Conservation (phyloP, 2,113 vertebrate species). For the Phalacrocorax pelagicus region DNA sequence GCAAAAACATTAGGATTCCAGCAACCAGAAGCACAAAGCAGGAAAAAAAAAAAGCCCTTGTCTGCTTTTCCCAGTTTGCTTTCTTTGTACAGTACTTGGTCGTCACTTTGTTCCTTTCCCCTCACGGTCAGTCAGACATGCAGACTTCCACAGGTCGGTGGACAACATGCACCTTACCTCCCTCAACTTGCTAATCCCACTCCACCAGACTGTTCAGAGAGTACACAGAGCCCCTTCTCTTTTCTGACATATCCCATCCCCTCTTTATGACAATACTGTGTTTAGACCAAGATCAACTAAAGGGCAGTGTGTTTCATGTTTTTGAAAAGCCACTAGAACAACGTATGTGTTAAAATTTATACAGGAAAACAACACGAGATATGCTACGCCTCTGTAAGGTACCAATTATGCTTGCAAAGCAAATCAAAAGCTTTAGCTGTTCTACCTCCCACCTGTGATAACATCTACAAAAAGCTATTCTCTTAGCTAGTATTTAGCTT, state of each 20-base stretch:
- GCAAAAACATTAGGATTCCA: conserved; percentile 13
- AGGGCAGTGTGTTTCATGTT: not conserved
- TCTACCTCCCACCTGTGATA: not conserved
- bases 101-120: not conserved
- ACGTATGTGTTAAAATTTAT: not conserved
- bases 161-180: not conserved
- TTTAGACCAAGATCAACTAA: accelerated
- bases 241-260: not conserved
- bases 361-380: not conserved
- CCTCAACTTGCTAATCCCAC: not conserved
- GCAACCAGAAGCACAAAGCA: not conserved
- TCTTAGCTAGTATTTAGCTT: not conserved
- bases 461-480: not conserved
- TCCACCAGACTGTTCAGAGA: not conserved
- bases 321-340: not conserved
- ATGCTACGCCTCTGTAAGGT: not conserved
- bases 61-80: not conserved
- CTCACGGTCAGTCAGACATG: accelerated
- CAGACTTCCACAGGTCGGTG: not conserved
- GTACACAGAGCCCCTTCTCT: not conserved
- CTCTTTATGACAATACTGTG: not conserved
- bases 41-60: not conserved
- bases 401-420: not conserved
- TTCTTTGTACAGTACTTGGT: not conserved
- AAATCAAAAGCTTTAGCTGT: not conserved